Evolutionary conservation across 2,797 vertebrate species (phyloP).

Genomic region (Salarias fasciatus): DNA sequence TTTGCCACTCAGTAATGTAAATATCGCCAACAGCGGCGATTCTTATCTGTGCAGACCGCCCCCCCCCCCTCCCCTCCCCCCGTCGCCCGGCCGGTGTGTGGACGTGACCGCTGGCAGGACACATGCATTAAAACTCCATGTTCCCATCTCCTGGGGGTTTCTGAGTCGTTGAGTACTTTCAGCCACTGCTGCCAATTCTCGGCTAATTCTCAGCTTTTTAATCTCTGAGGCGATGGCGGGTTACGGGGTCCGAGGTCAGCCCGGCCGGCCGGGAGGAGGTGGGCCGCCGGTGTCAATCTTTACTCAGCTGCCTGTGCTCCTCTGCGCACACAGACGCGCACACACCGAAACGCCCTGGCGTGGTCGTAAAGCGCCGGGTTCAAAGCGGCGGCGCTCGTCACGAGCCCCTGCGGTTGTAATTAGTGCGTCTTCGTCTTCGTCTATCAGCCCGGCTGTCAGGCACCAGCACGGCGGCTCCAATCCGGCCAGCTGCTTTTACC

Average conservation of each 20-base stretch:
- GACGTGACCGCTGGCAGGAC: not conserved
- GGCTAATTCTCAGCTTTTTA: slow-evolving; percentile 31
- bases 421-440: slow-evolving; percentile 31
- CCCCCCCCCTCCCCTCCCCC: too few species aligned
- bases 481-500: too few species aligned
- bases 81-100: too few species aligned
- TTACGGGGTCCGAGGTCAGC: slow-evolving; percentile 44
- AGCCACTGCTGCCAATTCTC: not conserved
- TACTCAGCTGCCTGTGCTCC: not conserved
- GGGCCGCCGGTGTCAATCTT: slow-evolving; percentile 38
- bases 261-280: slow-evolving; percentile 37
- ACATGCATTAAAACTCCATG: not conserved
- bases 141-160: not conserved
- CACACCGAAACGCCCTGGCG: not conserved
- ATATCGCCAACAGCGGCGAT: slow-evolving; percentile 20
- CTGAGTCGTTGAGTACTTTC: slow-evolving; percentile 1
- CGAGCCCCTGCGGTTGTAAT: slow-evolving; percentile 39
- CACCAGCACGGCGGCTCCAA: slow-evolving; percentile 16
- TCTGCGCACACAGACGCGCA: slow-evolving; percentile 12
- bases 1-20: slow-evolving; percentile 47
- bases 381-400: slow-evolving; percentile 16
- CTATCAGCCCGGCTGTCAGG: slow-evolving; percentile 43
- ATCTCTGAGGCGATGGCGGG: slow-evolving; percentile 41
- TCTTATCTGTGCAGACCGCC: too few species aligned
- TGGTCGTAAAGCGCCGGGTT: slow-evolving; percentile 30